These are phyloP conservation scores for Dexiosoma caninum DNA, from an alignment of 2,888 invertebrate species.

Conservation along the genomic window DNA sequence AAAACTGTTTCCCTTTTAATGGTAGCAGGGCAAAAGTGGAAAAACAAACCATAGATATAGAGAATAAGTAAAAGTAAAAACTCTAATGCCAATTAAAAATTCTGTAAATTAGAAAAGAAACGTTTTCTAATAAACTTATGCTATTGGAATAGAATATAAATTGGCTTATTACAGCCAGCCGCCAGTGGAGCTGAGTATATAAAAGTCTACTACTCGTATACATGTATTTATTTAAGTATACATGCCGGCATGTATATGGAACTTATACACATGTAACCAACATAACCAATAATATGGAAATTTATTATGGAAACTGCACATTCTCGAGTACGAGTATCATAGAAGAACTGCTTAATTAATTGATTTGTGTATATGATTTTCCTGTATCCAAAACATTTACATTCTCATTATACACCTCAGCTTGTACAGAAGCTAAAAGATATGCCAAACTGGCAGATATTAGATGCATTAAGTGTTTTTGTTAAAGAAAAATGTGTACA, in stretches of 20 bases:
- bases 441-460: too few species aligned
- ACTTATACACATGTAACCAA: neutral
- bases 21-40: neutral
- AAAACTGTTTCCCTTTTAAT: slow-evolving; percentile 10
- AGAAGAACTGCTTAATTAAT: slow-evolving; percentile 25
- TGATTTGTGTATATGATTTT: slow-evolving; percentile 28
- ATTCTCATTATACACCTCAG: too few species aligned
- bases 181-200: neutral
- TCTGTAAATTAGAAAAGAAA: slow-evolving; percentile 55
- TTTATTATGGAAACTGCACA: slow-evolving; percentile 3
- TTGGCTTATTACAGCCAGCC: slow-evolving; percentile 52
- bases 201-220: too few species aligned
- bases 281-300: slow-evolving; percentile 18
- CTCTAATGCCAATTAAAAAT: slow-evolving; percentile 61
- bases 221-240: too few species aligned
- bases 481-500: too few species aligned
- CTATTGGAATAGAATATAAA: slow-evolving; percentile 55
- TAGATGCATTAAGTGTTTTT: too few species aligned
- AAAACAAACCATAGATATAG: neutral
- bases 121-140: slow-evolving; percentile 60
- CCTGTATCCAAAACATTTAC: neutral
- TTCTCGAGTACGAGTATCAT: neutral
- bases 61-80: slow-evolving; percentile 33
- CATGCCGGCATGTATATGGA: neutral
- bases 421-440: too few species aligned